Conservation (phyloP, 2,113 vertebrate genomes). For the Genyomyrus donnyi region DNA sequence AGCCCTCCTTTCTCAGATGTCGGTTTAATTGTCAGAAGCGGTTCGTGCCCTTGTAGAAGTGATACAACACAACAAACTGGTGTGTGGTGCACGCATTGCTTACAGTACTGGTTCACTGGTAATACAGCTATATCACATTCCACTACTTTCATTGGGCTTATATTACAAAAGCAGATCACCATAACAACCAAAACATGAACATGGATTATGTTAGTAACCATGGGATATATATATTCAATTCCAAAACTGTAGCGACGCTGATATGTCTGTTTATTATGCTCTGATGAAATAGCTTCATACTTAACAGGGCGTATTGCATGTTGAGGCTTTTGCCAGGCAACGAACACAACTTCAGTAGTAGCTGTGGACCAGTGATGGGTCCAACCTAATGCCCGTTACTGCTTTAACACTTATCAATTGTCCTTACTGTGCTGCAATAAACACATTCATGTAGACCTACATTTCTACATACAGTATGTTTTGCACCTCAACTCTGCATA, state of each 20-base stretch:
- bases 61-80: not conserved
- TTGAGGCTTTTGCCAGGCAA: not conserved
- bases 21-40: not conserved
- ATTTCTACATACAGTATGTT: not conserved
- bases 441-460: not conserved
- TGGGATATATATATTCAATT: not conserved
- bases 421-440: not conserved
- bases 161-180: not conserved
- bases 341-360: not conserved
- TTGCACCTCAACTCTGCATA: not conserved
- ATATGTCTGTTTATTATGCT: not conserved
- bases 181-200: not conserved
- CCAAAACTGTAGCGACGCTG: not conserved
- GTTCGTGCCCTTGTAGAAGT: not conserved
- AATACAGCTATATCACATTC: not conserved
- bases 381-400: not conserved
- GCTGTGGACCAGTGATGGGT: not conserved
- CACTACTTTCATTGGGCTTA: not conserved
- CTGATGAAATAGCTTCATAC: not conserved
- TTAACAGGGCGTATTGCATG: not conserved
- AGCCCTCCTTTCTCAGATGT: not conserved
- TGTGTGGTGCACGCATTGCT: not conserved
- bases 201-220: not conserved
- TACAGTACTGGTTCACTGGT: not conserved
- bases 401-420: not conserved